Conservation (phyloP, 2,113 vertebrate genomes). For the Thunnus maccoyii region DNA sequence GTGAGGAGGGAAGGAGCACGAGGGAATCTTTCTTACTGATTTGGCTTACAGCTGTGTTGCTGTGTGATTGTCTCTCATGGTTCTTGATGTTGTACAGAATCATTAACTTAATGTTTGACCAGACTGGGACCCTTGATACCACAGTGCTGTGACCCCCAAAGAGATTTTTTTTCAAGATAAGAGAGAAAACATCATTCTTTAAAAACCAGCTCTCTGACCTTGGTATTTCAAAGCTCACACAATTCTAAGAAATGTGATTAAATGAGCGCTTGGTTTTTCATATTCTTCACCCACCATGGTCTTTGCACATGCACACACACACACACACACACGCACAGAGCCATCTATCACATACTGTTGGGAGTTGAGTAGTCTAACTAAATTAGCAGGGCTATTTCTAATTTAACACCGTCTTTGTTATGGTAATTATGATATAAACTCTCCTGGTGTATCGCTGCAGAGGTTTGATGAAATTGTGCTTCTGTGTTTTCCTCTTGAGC, state of each 20-base stretch:
- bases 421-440: slow-evolving; percentile 64
- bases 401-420: slow-evolving; percentile 69
- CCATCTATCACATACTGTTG: slow-evolving; percentile 18
- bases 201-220: slow-evolving; percentile 13
- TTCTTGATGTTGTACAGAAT: slow-evolving; percentile 32
- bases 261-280: slow-evolving; percentile 41
- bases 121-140: slow-evolving; percentile 20
- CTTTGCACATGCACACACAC: slow-evolving; percentile 14
- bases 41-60: slow-evolving; percentile 35
- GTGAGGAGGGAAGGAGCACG: background rate
- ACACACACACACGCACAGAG: background rate
- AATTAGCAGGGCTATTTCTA: slow-evolving; percentile 64
- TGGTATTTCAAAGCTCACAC: slow-evolving; percentile 32
- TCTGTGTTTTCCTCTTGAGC: slow-evolving; percentile 27
- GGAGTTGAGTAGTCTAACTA: slow-evolving; percentile 37
- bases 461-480: slow-evolving; percentile 48
- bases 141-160: slow-evolving; percentile 15
- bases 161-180: slow-evolving; percentile 5
- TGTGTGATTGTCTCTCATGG: slow-evolving; percentile 25
- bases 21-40: background rate
- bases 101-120: slow-evolving; percentile 37
- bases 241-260: slow-evolving; percentile 32
- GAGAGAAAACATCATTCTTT: slow-evolving; percentile 18
- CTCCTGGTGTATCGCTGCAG: slow-evolving; percentile 38
- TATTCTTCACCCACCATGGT: slow-evolving; percentile 2